Evolutionary conservation across 2,797 vertebrate genomes (phyloP), one percentile per base, ranked within the genome.

Genomic region (Chloroceryle inda): DNA sequence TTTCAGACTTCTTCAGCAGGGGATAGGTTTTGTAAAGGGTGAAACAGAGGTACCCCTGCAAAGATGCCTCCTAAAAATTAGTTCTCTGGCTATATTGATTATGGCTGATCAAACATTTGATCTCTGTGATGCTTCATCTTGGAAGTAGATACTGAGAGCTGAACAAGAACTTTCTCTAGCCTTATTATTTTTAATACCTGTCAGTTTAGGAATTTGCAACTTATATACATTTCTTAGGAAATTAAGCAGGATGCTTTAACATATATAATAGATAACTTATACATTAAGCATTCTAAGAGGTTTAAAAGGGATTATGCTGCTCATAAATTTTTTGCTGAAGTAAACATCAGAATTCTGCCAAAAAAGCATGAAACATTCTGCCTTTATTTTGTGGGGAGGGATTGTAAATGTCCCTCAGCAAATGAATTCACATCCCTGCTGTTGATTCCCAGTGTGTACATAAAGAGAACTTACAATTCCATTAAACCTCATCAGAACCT

Each of bases 401-500:
- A 94, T 61, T 89, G 52, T 87, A 91, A 91, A 85, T 85, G 81
- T 93, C 91, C 69, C 68, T 86, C 56, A 92, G 85, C 67, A 94
- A 96, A 96, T 73, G 85, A 96, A 94, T 96, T 96, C 89, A 95
- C 92, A 89, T 26, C 44, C 85, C 92, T 96, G 63, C 76, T 13
- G 31, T 49, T 92, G 55, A 83, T 88, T 97, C 96, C 94, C 95
- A 96, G 76, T 76, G 75, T 92, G 92, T 78, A 88, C 89, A 93
- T 96, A 96, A 97, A 96, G 64, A 85, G 33, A 95, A 83, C 93
- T 95, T 97, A 80, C 76, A 91, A 52, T 94, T 95, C 82, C 58
- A 75, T 92, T 97, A 96, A 94, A 94, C 96, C 56, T 96, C 88
- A 87, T 96, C 95, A 96, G 64, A 93, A 95, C 81, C 95, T 96